These are phyloP conservation scores for Aphaenogaster floridana DNA, from an alignment of 1,140 invertebrate species.

Conservation along the genomic window DNA sequence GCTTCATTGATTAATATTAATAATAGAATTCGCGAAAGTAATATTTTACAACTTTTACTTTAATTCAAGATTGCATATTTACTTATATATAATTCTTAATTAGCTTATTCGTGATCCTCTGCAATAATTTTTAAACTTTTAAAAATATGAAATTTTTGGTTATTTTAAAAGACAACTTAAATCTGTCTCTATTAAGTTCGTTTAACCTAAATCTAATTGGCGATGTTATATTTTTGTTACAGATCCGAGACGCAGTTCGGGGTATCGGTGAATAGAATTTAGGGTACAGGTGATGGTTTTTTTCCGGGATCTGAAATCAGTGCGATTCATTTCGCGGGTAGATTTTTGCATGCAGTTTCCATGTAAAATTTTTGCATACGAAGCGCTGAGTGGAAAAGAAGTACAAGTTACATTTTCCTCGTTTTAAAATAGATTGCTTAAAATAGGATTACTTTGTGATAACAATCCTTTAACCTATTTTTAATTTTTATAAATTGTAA, in stretches of 20 bases:
- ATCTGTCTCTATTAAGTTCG: not conserved
- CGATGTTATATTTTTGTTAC: not conserved
- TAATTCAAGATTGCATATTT: not conserved
- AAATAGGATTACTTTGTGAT: not conserved
- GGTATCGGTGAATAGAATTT: conserved; percentile 13
- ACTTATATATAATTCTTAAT: not conserved
- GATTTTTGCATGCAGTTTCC: not conserved
- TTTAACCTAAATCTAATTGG: not conserved
- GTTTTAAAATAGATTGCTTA: not conserved
- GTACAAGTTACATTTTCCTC: not conserved
- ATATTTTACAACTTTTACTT: not conserved
- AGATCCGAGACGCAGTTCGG: not conserved
- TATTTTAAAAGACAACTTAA: not conserved
- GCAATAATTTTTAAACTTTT: not conserved
- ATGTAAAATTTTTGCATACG: conserved; percentile 2
- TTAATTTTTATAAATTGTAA: not conserved
- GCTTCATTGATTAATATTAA: too few species aligned
- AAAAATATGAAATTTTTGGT: not conserved
- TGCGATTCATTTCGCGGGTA: conserved; percentile 17
- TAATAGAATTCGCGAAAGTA: not conserved
- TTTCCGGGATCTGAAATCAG: conserved; percentile 2
- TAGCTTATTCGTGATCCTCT: not conserved
- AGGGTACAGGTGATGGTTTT: not conserved
- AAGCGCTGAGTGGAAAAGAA: not conserved
- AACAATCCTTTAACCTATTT: not conserved